Base-by-base conservation (phyloP, 1,140 invertebrate species). In the Drosophila melanica region DNA sequence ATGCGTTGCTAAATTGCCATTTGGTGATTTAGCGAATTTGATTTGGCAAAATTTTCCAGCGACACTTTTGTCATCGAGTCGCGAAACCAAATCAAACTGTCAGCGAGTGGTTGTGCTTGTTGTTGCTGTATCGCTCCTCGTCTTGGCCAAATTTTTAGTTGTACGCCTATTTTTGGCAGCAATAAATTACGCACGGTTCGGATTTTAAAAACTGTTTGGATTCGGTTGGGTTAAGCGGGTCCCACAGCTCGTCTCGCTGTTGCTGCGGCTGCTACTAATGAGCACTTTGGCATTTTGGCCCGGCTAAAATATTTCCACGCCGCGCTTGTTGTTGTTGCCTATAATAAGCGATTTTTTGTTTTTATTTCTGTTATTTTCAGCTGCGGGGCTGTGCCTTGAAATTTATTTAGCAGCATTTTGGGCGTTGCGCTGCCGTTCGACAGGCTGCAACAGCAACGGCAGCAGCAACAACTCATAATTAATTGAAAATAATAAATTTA, bases 401-500 rank as follows among this genome's bases (percentile, higher is more conserved):
- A 82, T 82, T 87, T 87, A 81, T 87, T 86, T 87, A 73, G 81
- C 75, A 50, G 79, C 81, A 47, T 81, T 85, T 89, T 73, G 84
- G 82, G 82, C 76, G 55, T 77, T 54, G 30, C 65, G 53, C 53
- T 51, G 63, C 27, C 54, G 54, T 59, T 75, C 55, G 72, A 70
- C 72, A 63, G 70, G 23, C 69, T 50, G 60, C 57, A 37, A 55
- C 48, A 42, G 35, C 39, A 42, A 30, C 39, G 59, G 35, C 44
- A 48, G 41, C 27, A 47, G 23, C 62, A 48, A 35, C 53, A 20
- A 30, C 48, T 45, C 65, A 82, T 87, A 89, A 87, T 87, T 87
- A 87, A 87, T 87, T 87, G 79, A 82, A 87, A 87, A 89, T 87
- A 89, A 87, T 87, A 87, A 87, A 87, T 87, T 87, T 87, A 87